phyloP scores from a whole-genome alignment of 2,888 invertebrate species.

The Phlogophora meticulosa region DNA sequence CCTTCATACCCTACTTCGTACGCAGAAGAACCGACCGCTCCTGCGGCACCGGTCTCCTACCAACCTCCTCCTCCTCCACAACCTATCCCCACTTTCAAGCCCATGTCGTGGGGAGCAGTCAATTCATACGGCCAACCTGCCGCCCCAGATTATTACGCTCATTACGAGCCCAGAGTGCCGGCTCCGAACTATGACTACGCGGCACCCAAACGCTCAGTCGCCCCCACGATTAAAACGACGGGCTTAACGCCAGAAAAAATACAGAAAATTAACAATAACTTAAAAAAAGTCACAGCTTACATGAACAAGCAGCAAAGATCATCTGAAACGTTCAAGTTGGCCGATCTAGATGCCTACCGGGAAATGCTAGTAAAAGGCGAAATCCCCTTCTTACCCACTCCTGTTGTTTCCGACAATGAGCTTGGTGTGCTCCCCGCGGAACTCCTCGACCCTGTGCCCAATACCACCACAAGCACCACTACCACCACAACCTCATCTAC shows the following conservation, averaged over 20 bases:
- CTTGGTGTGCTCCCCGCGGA: conserved; percentile 86
- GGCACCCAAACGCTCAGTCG: conserved; percentile 76
- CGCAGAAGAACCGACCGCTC: conserved; percentile 45
- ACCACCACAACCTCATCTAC: conserved; percentile 73
- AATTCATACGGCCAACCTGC: conserved; percentile 88
- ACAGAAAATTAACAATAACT: conserved; percentile 84
- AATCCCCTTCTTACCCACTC: conserved; percentile 80
- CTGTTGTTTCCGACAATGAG: conserved; percentile 85
- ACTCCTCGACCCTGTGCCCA: conserved; percentile 74
- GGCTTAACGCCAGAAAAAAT: conserved; percentile 84
- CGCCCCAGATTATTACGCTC: conserved; percentile 77
- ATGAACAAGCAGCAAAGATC: conserved; percentile 82
- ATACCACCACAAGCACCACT: conserved; percentile 71
- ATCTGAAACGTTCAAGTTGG: conserved; percentile 79
- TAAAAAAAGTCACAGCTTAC: conserved; percentile 80
- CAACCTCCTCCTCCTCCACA: conserved; percentile 83
- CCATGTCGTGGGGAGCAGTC: conserved; percentile 84
- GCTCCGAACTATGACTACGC: conserved; percentile 74
- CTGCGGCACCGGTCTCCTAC: conserved; percentile 65
- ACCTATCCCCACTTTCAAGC: conserved; percentile 78
- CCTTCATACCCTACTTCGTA: conserved; percentile 38
- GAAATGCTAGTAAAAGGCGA: conserved; percentile 79
- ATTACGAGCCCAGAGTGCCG: conserved; percentile 79
- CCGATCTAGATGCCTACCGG: conserved; percentile 75
- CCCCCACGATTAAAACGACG: conserved; percentile 67